phyloP scores from a whole-genome alignment of 2,888 invertebrate species.

The Coelogynopora nodosa region DNA sequence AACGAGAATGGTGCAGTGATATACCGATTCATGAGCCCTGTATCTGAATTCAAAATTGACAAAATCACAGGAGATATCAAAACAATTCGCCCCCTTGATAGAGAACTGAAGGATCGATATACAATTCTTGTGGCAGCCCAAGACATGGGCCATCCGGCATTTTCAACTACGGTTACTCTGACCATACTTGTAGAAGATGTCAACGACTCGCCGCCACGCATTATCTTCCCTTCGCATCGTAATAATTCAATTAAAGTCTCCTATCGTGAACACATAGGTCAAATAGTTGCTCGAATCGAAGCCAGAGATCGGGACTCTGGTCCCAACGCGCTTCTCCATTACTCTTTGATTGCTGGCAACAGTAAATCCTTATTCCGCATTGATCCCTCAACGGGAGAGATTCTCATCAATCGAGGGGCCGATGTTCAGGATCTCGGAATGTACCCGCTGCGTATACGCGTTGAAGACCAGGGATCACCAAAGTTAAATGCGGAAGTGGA shows the following conservation, averaged over 20 bases:
- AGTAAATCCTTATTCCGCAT: neutral
- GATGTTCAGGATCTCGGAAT: neutral
- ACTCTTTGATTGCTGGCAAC: neutral
- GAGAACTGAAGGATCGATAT: neutral
- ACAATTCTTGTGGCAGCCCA: neutral
- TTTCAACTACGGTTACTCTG: neutral
- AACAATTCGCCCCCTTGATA: neutral
- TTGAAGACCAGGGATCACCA: neutral
- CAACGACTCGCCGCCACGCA: neutral
- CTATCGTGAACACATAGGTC: neutral
- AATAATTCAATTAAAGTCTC: slow-evolving; percentile 15
- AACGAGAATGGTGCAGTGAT: neutral
- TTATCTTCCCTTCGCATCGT: slow-evolving; percentile 5
- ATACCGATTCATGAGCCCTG: neutral
- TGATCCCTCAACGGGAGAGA: neutral
- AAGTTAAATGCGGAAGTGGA: neutral
- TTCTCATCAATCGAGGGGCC: neutral
- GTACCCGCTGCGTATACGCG: neutral
- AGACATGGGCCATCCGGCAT: neutral
- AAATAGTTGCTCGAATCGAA: neutral
- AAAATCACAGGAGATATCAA: neutral
- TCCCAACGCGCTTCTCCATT: slow-evolving; percentile 4
- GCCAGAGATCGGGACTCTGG: neutral
- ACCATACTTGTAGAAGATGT: neutral
- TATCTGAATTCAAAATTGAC: neutral